A percentile compares a stretch with the other conserved stretches of the same genome.
These are phyloP conservation scores for Phataginus tetradactyla DNA, from an alignment of 2,797 vertebrate species.

Conservation along the genomic window DNA sequence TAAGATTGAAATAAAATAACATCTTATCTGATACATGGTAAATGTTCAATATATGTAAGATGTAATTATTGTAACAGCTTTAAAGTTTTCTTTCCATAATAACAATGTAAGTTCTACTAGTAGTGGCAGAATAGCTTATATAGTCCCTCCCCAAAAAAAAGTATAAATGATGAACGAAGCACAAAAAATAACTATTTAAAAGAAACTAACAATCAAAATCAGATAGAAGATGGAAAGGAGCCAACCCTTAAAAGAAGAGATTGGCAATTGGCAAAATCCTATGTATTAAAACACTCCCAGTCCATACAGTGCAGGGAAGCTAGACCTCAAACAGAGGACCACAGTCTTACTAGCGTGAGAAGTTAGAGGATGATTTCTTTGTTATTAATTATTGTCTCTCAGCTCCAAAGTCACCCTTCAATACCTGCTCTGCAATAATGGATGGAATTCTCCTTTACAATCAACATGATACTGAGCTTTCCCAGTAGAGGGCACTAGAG, in stretches of 20 bases:
- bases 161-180: not conserved
- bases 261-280: not conserved
- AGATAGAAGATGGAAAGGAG: constrained; percentile 8
- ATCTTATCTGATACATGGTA: not conserved
- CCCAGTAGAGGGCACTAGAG: constrained; percentile 51
- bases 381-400: not conserved
- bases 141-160: not conserved
- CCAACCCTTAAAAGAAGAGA: not conserved
- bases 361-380: not conserved
- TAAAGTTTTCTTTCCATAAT: constrained; percentile 49
- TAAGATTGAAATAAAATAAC: constrained; percentile 18
- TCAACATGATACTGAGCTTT: not conserved
- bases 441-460: not conserved
- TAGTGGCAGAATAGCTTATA: not conserved
- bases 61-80: constrained; percentile 34
- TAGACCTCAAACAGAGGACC: not conserved
- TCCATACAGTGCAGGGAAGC: not conserved
- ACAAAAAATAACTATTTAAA: constrained; percentile 21
- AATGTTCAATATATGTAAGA: not conserved
- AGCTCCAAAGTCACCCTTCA: constrained; percentile 32
- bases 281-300: not conserved
- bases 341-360: not conserved
- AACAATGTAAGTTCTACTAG: constrained; percentile 23
- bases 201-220: not conserved
- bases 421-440: not conserved